Evolutionary conservation across 2,888 invertebrate species (phyloP), one percentile per base, ranked within the genome.

Genomic region (Automeris io): DNA sequence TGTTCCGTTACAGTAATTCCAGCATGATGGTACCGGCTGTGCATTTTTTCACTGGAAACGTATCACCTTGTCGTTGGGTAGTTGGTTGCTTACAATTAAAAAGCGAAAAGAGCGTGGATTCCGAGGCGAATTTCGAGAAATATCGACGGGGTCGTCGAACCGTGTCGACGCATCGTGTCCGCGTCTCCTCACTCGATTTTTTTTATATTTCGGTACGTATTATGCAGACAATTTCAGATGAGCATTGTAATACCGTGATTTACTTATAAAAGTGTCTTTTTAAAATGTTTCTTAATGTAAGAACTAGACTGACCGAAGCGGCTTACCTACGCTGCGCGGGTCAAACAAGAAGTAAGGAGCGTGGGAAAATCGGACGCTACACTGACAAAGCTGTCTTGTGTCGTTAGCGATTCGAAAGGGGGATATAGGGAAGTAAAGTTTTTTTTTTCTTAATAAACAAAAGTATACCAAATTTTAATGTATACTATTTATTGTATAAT

Each of bases 101-200:
- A 83, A 78, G 76, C 81, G 80, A 82, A 80, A 83, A 82, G 78
- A 79, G 70, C 76, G 71, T 63, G 72, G 77, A 85, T 78, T 82
- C 79, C 73, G 67, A 74, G 63, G 72, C 69, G 75, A 76, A 82
- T 85, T 85, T 83, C 81, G 76, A 83, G 83, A 83, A 83, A 81
- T 85, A 83, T 83, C 82, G 78, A 71, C 74, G 80, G 69, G 83
- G 83, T 85, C 82, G 68, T 69, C 70, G 85, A 76, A 73, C 83
- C 68, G 55, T 68, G 76, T 74, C 76, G 77, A 81, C 83, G 80
- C 77, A 80, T 79, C 82, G 74, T 69, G 75, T 72, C 77, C 77
- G 71, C 71, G 72, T 69, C 74, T 75, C 72, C 54, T 70, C 70
- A 69, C 57, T 63, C 54, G 57, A 65, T 73, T 78, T 79, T 74